Conservation (phyloP, 2,888 invertebrate species). For the Nomada flava region DNA sequence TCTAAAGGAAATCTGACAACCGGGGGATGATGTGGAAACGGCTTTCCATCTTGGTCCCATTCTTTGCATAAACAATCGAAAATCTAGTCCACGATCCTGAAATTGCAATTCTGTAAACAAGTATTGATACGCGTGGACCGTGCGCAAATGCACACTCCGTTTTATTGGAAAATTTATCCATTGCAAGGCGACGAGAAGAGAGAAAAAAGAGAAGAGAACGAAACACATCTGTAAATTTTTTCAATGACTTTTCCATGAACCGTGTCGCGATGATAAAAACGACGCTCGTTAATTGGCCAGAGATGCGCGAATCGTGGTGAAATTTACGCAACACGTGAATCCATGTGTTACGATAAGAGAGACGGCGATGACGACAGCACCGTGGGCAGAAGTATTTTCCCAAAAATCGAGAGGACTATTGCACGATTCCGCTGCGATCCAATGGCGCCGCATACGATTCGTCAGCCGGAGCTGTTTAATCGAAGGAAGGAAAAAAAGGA, state of each 20-base stretch:
- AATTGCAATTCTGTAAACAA: not conserved
- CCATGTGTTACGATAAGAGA: constrained; percentile 60
- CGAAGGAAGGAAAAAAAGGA: not conserved
- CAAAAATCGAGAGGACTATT: not conserved
- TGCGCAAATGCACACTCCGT: not conserved
- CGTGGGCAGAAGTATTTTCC: not conserved
- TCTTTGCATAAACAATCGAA: no score
- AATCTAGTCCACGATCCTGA: no score
- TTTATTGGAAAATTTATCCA: constrained; percentile 1
- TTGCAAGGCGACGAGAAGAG: not conserved
- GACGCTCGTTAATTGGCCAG: constrained; percentile 65
- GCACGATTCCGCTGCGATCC: not conserved
- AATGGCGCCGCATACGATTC: not conserved
- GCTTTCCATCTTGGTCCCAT: no score
- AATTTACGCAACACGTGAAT: constrained; percentile 71
- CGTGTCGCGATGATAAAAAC: constrained; percentile 70
- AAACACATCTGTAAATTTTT: constrained; percentile 19
- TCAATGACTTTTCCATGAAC: constrained; percentile 66
- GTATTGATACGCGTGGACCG: not conserved
- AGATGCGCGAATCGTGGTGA: constrained; percentile 49
- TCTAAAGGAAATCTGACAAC: no score
- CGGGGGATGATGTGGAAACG: no score
- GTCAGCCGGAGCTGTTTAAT: no score
- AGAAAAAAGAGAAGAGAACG: no score
- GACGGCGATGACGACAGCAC: constrained; percentile 31